Evolutionary conservation across 2,113 vertebrate species (phyloP), one percentile per base, ranked within the genome.

Genomic region (Petroica traversi): DNA sequence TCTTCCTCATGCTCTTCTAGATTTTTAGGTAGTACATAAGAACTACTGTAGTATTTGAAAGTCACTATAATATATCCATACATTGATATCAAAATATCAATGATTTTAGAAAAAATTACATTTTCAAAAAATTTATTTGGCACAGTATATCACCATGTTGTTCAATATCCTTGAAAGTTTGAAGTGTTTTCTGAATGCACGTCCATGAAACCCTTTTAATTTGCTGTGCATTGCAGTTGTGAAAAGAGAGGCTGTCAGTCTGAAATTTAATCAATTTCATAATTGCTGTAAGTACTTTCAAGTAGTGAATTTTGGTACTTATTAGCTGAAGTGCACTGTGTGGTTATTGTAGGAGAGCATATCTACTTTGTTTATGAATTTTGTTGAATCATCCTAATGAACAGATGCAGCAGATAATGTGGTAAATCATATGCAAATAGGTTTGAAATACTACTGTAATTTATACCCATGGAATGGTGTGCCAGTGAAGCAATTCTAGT

Each of bases 371-470:
- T 67, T 91, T 90, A 85, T 73, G 66, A 85, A 79, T 62, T 76
- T 79, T 64, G 16, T 80, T 93, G 89, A 92, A 62, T 91, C 51
- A 94, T 71, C n/a, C 6, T 85, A 46, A 90, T 52, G 51, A 66
- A 63, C 3, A 77, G 92, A 90, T 93, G 67, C 63, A 88, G 43
- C 46, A 95, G 92, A 95, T 88, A 89, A 15, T 83, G 36, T 76
- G 68, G 55, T 79, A 92, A 95, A 83, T 83, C 38, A 26, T 40
- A 93, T 92, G 88, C 72, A 94, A 94, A 91, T 69, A 76, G 17
- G 17, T 67, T 94, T 83, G 80, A 86, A 92, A 94, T 71, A 43
- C 13, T 59, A 6, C 67, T 89, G 74, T 55, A 78, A 91, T 95
- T 92, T 79, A 61, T 94, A 64, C 31, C 82, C 8, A 52, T 34